These are phyloP conservation scores for Smutsia gigantea DNA, from an alignment of 2,797 vertebrate genomes.

Conservation along the genomic window DNA sequence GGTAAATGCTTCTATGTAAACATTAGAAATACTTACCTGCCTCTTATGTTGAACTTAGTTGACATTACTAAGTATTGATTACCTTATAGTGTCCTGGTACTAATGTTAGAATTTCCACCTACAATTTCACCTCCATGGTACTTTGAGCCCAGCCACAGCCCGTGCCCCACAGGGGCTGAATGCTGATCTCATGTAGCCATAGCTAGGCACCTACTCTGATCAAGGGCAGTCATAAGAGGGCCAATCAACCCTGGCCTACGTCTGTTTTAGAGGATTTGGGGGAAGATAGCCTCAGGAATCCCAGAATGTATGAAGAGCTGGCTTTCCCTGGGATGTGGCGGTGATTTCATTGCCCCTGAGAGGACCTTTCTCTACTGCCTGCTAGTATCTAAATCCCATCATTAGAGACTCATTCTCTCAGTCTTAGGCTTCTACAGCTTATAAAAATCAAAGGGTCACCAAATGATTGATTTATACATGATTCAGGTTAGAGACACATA, in stretches of 20 bases:
- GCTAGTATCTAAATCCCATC: not conserved
- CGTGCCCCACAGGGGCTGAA: too few relatives aligned
- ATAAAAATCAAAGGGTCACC: not conserved
- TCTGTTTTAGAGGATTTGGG: not conserved
- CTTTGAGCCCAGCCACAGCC: too few relatives aligned
- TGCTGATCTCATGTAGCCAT: not conserved
- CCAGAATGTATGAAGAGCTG: not conserved
- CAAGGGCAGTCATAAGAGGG: not conserved
- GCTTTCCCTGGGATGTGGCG: not conserved
- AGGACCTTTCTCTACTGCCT: not conserved
- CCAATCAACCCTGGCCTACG: not conserved
- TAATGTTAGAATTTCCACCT: not conserved
- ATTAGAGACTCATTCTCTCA: not conserved
- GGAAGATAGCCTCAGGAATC: not conserved
- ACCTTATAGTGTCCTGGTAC: not conserved
- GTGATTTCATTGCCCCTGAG: not conserved
- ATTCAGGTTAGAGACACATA: not conserved
- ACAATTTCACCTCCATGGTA: not conserved
- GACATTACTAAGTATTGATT: not conserved
- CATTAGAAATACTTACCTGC: not conserved
- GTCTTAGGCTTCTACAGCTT: not conserved
- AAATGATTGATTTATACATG: not conserved
- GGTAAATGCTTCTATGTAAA: not conserved
- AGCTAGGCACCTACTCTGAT: too few relatives aligned
- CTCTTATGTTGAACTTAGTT: not conserved